Evolutionary conservation across 30 jellyfish, hydroid and myxozoan genomes (phyloP).

Genomic region (Aurelia aurita complex sp. Pacific): DNA sequence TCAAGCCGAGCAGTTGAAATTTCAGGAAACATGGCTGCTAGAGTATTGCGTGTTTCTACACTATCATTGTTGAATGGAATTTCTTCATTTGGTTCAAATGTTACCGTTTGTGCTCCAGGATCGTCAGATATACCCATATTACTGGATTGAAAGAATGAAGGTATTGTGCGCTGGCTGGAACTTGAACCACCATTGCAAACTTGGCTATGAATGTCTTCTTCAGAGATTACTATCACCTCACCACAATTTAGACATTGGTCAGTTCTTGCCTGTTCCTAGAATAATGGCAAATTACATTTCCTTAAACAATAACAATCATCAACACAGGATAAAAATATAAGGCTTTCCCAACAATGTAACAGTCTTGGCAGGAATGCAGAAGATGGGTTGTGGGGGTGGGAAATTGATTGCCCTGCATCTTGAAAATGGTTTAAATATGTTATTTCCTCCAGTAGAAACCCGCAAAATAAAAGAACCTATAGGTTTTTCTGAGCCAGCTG

Average conservation of each 20-base stretch:
- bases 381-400: too few species aligned
- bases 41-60: background rate
- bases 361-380: too few species aligned
- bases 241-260: constrained; percentile 6
- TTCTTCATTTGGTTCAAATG: background rate
- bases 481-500: too few species aligned
- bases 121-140: too few species aligned
- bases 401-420: too few species aligned
- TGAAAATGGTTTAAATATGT: too few species aligned
- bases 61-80: background rate
- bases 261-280: background rate
- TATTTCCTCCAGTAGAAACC: too few species aligned
- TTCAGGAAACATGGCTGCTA: background rate
- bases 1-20: background rate
- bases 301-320: background rate
- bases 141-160: too few species aligned
- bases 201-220: background rate
- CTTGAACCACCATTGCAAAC: constrained; percentile 1
- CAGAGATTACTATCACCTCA: background rate
- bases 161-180: too few species aligned
- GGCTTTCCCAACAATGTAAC: background rate
- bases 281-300: background rate
- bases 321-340: background rate
- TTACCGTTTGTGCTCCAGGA: too few species aligned
- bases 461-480: too few species aligned